A percentile compares a stretch with the other conserved stretches of the same genome.
These are phyloP conservation scores for Pseudopleuronectes americanus DNA, from an alignment of 2,797 vertebrate genomes.

Conservation along the genomic window DNA sequence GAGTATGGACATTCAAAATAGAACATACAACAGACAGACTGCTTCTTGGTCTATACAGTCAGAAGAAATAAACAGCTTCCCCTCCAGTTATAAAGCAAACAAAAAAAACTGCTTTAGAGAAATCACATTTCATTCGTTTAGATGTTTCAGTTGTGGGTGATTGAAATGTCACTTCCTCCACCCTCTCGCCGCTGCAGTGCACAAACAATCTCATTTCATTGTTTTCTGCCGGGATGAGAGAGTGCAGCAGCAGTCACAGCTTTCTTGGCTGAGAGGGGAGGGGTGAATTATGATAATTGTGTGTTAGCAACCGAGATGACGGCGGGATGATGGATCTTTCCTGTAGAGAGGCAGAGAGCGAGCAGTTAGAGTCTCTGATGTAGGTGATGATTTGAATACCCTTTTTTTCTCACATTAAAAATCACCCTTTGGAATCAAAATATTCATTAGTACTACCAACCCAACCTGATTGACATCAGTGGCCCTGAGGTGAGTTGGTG, in stretches of 20 bases:
- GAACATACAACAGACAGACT: constrained; percentile 45
- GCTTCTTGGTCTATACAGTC: too few species aligned
- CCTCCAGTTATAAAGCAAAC: not conserved
- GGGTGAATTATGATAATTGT: constrained; percentile 60
- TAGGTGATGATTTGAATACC: not conserved
- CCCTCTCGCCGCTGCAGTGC: constrained; percentile 8
- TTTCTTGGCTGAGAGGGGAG: constrained; percentile 52
- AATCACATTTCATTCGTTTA: not conserved
- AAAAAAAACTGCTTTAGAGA: not conserved
- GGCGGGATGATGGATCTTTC: constrained; percentile 34
- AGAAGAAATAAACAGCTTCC: not conserved
- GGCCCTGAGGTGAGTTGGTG: too few species aligned
- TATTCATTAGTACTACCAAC: too few species aligned
- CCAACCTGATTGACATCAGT: too few species aligned
- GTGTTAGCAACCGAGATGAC: constrained; percentile 48
- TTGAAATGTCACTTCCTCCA: constrained; percentile 9
- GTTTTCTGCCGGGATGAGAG: constrained; percentile 24
- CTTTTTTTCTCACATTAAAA: too few species aligned
- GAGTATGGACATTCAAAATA: constrained; percentile 70
- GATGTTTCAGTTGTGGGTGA: constrained; percentile 13
- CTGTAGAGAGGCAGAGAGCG: constrained; percentile 6
- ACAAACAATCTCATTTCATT: constrained; percentile 10
- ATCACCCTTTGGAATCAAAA: too few species aligned
- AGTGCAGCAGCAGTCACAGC: constrained; percentile 22
- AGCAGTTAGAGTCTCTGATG: constrained; percentile 15